A percentile compares a stretch with the other conserved stretches of the same genome.
These are phyloP conservation scores for Drosophila mimica DNA, from an alignment of 2,888 invertebrate species.

Conservation along the genomic window DNA sequence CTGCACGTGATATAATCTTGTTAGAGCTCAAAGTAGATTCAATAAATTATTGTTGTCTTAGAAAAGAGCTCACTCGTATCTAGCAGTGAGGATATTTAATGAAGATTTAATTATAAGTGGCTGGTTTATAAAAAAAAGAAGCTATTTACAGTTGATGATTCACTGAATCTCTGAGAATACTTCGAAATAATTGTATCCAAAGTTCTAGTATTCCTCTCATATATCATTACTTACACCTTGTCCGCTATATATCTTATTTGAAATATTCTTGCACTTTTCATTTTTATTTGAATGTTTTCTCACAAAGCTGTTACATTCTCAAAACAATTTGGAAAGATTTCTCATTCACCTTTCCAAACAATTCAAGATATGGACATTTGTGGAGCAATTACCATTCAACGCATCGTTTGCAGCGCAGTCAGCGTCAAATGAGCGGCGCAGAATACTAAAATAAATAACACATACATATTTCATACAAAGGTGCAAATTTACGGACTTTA, in stretches of 20 bases:
- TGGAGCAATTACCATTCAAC: conserved; percentile 43
- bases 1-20: neutral
- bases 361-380: conserved; percentile 26
- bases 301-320: neutral
- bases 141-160: neutral
- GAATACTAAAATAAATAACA: conserved; percentile 21
- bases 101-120: neutral
- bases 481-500: conserved; percentile 45
- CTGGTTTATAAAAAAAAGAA: neutral
- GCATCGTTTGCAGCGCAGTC: conserved; percentile 39
- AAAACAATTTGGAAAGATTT: neutral
- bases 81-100: neutral
- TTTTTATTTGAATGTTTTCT: neutral
- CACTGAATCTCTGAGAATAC: neutral
- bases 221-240: neutral
- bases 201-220: neutral
- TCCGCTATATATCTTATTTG: neutral
- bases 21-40: neutral
- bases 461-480: conserved; percentile 29
- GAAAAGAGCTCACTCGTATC: neutral
- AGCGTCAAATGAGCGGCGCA: conserved; percentile 37
- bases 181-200: neutral
- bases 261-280: neutral
- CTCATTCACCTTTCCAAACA: conserved; percentile 5
- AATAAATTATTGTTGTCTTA: neutral